These are phyloP conservation scores for Haliclystus octoradiatus DNA, from an alignment of 30 jellyfish, hydroid and myxozoan species.

Conservation along the genomic window DNA sequence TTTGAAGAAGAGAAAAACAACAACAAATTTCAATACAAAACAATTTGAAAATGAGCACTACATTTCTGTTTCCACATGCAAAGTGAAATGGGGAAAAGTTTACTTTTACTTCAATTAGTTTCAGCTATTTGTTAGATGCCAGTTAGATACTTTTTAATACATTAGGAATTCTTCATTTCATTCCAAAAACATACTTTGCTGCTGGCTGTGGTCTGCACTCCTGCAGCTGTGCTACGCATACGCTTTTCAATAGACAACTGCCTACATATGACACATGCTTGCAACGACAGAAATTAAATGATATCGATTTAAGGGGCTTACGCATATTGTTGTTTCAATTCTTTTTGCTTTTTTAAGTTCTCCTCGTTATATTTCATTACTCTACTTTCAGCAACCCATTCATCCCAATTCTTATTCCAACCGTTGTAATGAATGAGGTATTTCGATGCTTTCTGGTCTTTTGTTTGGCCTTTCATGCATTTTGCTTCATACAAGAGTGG, in stretches of 20 bases:
- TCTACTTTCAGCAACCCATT: slow-evolving; percentile 97
- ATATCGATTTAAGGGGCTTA: slow-evolving; percentile 9
- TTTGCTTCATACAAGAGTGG: slow-evolving; percentile 89
- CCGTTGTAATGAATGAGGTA: slow-evolving; percentile 89
- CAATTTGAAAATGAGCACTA: no score
- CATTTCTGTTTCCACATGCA: no score
- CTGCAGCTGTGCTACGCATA: no score
- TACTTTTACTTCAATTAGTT: no score
- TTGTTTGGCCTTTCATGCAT: slow-evolving; percentile 40
- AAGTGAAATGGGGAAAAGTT: no score
- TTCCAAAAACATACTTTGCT: no score
- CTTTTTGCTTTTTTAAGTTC: slow-evolving; percentile 75
- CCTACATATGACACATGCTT: background rate
- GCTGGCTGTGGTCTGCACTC: no score
- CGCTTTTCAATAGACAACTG: background rate
- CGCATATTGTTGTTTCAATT: slow-evolving; percentile 85
- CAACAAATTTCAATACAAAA: no score
- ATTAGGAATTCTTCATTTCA: no score
- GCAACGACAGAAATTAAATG: background rate
- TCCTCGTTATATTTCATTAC: slow-evolving; percentile 87
- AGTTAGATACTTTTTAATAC: no score
- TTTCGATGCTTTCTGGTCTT: slow-evolving; percentile 55
- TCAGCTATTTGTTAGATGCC: no score
- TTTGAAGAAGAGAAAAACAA: no score
- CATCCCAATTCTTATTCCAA: slow-evolving; percentile 98